Percentiles rank a stretch among this genome's conserved stretches.
phyloP scores from a whole-genome alignment of 2,113 vertebrate genomes.

The Mobula hypostoma region DNA sequence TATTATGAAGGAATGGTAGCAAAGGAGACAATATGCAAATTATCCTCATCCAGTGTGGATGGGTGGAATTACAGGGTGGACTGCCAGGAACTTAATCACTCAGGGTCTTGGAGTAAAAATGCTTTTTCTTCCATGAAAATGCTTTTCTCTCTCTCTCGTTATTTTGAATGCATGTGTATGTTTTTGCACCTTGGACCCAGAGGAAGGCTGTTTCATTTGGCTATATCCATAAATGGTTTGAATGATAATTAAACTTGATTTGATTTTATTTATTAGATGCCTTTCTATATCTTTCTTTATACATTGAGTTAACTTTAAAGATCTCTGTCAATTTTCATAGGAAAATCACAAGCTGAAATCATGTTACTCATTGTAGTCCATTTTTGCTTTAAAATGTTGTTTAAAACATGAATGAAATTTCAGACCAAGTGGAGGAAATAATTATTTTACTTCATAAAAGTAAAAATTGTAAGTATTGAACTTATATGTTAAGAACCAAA shows the following conservation, averaged over 20 bases:
- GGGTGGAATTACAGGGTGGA: too few species aligned
- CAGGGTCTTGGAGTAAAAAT: too few species aligned
- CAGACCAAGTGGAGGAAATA: neutral
- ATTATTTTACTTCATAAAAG: neutral
- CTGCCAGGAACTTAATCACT: too few species aligned
- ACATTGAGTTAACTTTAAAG: neutral
- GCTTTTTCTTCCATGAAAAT: too few species aligned
- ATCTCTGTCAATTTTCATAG: neutral
- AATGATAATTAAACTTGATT: too few species aligned
- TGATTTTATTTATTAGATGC: too few species aligned
- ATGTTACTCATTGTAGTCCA: neutral
- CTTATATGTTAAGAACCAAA: neutral
- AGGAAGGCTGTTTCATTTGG: too few species aligned
- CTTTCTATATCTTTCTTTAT: neutral
- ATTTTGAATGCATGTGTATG: too few species aligned
- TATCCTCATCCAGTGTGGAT: neutral
- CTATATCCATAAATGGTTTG: too few species aligned
- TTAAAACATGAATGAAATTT: neutral
- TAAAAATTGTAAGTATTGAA: neutral
- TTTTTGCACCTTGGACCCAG: too few species aligned
- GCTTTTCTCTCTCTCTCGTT: too few species aligned
- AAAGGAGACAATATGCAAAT: neutral
- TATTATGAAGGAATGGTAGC: neutral
- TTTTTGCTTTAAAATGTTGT: neutral
- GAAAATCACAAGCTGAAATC: neutral